Evolutionary conservation across 2,888 invertebrate genomes (phyloP), one percentile per base, ranked within the genome.

Genomic region (Aspidiotus rigidus): DNA sequence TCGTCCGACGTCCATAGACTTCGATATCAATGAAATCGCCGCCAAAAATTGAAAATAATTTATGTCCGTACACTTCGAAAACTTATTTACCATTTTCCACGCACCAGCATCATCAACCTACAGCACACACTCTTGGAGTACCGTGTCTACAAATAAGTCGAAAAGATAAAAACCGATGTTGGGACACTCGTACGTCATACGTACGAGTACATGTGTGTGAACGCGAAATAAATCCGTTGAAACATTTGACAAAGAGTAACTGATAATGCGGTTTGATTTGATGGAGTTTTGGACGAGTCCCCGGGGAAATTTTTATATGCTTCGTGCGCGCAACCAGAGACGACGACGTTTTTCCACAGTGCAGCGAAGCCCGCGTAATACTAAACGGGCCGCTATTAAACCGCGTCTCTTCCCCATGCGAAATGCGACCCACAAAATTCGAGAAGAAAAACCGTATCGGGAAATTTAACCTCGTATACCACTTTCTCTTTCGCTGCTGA

Each of bases 251-350:
- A 67, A 67, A 67, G 67, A 67, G 67, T 67, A 67, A 60, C 67
- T 67, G 67, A 67, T 67, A 67, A 67, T 67, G 67, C 67, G 67
- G 67, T 67, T 67, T 67, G 67, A 67, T 67, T 67, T 67, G 67
- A 67, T 67, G 67, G 67, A 67, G 67, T 67, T 67, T 67, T 60
- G 59, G 67, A 67, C 67, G 67, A 67, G 67, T 67, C 67, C 67
- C 67, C 60, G 59, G 67, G 67, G 67, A 60, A 60, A 67, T 67
- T 67, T 67, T 67, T 67, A 67, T 67, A 67, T 57, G 67, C 67
- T 67, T 67, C 67, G 67, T 67, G 67, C 57, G 67, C 49, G 64
- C 57, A 60, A 57, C 67, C 67, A 60, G 59, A 67, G 67, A 67
- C 67, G 67, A 60, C 59, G 59, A 40, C 13, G 16, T 10, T 16